These are phyloP conservation scores for Drosophila pseudoananassae DNA, from an alignment of 1,140 invertebrate genomes.

Conservation along the genomic window DNA sequence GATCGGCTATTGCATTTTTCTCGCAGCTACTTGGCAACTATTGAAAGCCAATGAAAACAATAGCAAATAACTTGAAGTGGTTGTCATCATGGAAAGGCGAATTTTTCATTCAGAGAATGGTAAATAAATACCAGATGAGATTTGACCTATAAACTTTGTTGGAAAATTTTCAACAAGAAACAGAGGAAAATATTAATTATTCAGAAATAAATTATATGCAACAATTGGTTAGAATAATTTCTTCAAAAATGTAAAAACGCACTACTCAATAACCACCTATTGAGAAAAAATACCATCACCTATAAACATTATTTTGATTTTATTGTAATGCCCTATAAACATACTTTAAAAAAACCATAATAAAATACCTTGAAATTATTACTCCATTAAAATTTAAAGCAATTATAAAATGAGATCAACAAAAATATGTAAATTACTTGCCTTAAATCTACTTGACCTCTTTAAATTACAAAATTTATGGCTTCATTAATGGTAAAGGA, in stretches of 20 bases:
- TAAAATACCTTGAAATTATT: too few species aligned
- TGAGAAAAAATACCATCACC: too few species aligned
- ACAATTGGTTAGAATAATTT: too few species aligned
- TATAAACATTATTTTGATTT: background rate
- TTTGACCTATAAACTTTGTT: background rate
- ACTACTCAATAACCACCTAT: too few species aligned
- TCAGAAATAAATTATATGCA: too few species aligned
- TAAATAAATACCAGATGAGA: slow-evolving; percentile 26
- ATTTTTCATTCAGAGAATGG: slow-evolving; percentile 6
- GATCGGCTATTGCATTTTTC: slow-evolving; percentile 42
- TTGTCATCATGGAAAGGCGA: slow-evolving; percentile 8
- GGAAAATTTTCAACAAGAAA: background rate
- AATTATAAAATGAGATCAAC: background rate
- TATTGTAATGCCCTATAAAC: background rate
- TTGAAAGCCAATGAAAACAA: slow-evolving; percentile 18
- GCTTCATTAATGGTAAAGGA: background rate
- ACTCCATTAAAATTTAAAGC: background rate
- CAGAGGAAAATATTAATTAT: background rate
- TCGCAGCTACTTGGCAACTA: slow-evolving; percentile 36
- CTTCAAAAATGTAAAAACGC: too few species aligned
- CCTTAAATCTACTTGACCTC: background rate
- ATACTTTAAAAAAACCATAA: background rate
- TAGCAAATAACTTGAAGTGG: slow-evolving; percentile 18
- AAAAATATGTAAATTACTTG: background rate
- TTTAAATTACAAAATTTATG: background rate